Conservation (phyloP, 2,888 invertebrate genomes). For the Psylliodes chrysocephalus region DNA sequence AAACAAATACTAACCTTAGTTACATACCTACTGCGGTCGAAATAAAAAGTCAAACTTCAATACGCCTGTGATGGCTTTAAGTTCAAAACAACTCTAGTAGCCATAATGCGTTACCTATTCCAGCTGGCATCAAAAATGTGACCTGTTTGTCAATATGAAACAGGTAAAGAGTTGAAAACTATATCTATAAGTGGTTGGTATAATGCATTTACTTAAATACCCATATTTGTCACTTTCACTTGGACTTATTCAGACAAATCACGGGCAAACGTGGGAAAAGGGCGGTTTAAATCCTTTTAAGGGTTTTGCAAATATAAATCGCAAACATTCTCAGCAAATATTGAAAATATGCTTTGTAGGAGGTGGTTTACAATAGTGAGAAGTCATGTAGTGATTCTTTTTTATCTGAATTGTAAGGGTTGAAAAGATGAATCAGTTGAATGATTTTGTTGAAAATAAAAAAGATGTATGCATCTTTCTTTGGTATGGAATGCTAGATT, state of each 20-base stretch:
- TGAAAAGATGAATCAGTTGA: background rate
- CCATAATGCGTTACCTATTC: background rate
- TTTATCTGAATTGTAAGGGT: background rate
- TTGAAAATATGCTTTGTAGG: background rate
- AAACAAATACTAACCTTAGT: no score
- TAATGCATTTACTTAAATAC: background rate
- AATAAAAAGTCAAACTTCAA: no score
- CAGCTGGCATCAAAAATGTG: background rate
- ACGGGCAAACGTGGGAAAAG: background rate
- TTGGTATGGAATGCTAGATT: no score
- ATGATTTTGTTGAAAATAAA: background rate
- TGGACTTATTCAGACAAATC: background rate
- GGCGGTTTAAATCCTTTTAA: background rate
- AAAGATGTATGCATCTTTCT: no score
- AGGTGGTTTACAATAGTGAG: background rate
- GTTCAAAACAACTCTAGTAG: no score
- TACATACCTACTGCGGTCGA: no score
- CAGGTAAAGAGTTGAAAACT: background rate
- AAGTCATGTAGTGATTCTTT: background rate
- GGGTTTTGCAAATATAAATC: background rate
- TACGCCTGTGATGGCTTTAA: no score
- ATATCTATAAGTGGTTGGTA: background rate
- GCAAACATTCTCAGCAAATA: background rate
- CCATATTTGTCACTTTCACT: background rate
- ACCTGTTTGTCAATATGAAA: background rate